These are phyloP conservation scores for Scomber colias DNA, from an alignment of 2,113 vertebrate genomes.

Conservation along the genomic window DNA sequence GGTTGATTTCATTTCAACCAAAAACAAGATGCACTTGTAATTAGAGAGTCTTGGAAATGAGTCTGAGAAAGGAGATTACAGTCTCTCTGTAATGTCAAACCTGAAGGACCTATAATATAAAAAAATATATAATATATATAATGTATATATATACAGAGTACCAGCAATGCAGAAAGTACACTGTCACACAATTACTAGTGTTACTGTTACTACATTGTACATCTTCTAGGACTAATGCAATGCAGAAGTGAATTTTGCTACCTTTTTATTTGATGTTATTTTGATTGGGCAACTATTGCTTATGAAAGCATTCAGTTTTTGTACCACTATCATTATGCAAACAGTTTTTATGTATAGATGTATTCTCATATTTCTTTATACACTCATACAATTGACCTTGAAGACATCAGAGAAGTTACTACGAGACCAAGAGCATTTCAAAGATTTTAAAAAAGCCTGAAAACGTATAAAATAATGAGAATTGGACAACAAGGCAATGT, in stretches of 20 bases:
- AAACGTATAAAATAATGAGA: neutral
- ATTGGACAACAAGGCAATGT: neutral
- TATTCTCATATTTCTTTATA: neutral
- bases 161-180: neutral
- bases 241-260: neutral
- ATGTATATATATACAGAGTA: no score
- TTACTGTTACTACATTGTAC: neutral
- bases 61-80: no score
- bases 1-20: no score
- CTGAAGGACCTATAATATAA: neutral
- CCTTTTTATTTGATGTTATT: neutral
- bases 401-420: neutral
- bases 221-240: neutral
- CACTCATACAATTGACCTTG: neutral
- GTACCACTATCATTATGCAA: neutral
- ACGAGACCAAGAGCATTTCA: conserved; percentile 1
- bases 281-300: neutral
- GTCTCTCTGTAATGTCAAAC: neutral
- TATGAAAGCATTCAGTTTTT: neutral
- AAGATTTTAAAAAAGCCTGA: conserved; percentile 5
- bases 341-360: neutral
- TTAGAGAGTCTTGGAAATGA: no score
- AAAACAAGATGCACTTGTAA: no score
- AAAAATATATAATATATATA: no score
- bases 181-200: neutral